Percentiles rank a stretch among this genome's conserved stretches.
Evolutionary conservation across 2,113 vertebrate species (phyloP).

Genomic region (zebrafish (Danio rerio)): DNA sequence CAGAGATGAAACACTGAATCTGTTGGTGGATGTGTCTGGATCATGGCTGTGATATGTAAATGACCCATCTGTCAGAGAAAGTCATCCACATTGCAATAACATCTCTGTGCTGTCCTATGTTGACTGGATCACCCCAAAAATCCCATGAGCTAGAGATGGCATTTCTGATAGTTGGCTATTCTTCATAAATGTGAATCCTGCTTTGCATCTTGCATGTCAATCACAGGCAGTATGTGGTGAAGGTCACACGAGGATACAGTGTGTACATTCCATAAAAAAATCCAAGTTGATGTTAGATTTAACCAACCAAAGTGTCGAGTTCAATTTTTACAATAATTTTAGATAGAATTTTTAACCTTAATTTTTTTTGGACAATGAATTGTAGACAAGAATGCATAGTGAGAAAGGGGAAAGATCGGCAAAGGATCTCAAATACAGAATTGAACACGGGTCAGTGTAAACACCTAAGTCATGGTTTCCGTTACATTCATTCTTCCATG

Average conservation of each 20-base stretch:
- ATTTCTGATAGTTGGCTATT: not conserved
- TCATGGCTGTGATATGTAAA: constrained; percentile 17
- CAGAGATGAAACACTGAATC: not conserved
- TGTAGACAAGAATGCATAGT: no score
- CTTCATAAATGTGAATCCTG: not conserved
- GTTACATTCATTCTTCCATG: no score
- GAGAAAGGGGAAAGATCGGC: no score
- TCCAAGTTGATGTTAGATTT: no score
- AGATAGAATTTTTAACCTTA: no score
- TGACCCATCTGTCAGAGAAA: constrained; percentile 28
- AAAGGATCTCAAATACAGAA: no score
- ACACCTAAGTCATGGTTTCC: no score
- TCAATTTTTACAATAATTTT: no score
- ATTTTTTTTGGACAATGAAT: no score
- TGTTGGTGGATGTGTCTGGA: not conserved
- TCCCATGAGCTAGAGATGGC: not conserved
- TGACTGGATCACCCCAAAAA: not conserved
- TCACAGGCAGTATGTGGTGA: not conserved
- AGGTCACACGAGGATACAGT: not conserved
- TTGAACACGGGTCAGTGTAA: no score
- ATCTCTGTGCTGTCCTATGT: constrained; percentile 10
- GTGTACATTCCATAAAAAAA: no score
- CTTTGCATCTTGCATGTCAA: not conserved
- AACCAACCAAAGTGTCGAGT: no score
- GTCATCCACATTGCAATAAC: constrained; percentile 3